These are phyloP conservation scores for Conus canariensis DNA, from an alignment of 2,888 invertebrate genomes.

Conservation along the genomic window DNA sequence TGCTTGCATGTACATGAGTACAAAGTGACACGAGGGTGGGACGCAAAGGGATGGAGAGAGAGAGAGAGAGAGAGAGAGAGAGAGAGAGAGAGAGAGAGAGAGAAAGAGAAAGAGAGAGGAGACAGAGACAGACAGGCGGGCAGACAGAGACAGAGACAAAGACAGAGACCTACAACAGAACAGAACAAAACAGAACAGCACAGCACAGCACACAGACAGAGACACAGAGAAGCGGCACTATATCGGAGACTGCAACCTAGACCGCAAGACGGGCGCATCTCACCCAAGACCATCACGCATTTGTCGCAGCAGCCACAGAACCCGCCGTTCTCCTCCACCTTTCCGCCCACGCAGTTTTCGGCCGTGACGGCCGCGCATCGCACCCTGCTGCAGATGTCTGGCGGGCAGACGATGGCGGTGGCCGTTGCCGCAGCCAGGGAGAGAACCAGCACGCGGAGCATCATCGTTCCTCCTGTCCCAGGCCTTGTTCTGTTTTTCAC, in stretches of 20 bases:
- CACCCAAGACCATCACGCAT: conserved; percentile 38
- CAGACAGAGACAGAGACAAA: neutral
- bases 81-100: neutral
- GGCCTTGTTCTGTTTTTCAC: neutral
- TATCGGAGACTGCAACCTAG: neutral
- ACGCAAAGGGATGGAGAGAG: neutral
- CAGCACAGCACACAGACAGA: neutral
- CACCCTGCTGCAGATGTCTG: conserved; percentile 35
- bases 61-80: neutral
- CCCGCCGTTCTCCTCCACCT: conserved; percentile 42
- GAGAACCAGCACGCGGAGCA: neutral
- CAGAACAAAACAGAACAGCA: neutral
- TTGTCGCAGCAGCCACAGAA: conserved; percentile 48
- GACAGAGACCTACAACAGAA: neutral
- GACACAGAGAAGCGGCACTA: neutral
- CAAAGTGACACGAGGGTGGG: neutral
- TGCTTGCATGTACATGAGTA: no score
- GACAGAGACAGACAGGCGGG: neutral
- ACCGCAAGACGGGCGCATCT: neutral
- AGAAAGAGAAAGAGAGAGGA: neutral
- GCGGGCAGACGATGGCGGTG: conserved; percentile 40
- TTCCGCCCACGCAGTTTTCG: conserved; percentile 42
- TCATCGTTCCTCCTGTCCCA: neutral
- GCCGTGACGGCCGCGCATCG: conserved; percentile 30
- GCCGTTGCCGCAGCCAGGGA: conserved; percentile 17